Conservation (phyloP, 2,113 vertebrate genomes). For the Catharus fuscescens region DNA sequence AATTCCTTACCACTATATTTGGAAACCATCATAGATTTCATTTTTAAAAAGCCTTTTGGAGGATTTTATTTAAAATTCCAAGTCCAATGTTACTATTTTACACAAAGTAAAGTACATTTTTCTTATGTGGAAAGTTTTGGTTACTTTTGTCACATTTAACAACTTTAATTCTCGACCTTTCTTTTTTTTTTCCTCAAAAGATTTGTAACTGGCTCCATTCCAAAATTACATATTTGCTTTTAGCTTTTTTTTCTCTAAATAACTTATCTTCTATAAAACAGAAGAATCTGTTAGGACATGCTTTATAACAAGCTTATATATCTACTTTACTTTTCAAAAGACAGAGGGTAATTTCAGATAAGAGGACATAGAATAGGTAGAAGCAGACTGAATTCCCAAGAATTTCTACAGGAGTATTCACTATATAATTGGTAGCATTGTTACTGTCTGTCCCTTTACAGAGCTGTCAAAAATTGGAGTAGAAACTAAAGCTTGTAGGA, state of each 20-base stretch:
- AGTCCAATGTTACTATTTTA: background rate
- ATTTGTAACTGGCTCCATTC: background rate
- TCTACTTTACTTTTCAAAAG: background rate
- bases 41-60: background rate
- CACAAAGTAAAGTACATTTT: background rate
- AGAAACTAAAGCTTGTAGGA: background rate
- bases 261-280: background rate
- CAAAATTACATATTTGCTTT: background rate
- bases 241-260: background rate
- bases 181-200: background rate
- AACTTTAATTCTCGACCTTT: background rate
- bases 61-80: background rate
- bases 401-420: background rate
- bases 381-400: background rate
- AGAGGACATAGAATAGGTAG: background rate
- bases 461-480: background rate
- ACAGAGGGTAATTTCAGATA: background rate
- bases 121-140: background rate
- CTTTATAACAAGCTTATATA: background rate
- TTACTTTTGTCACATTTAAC: background rate
- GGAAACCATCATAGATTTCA: background rate
- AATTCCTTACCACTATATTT: background rate
- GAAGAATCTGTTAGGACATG: background rate
- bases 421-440: background rate
- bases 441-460: background rate